Evolutionary conservation across 1,140 invertebrate genomes (phyloP), one percentile per base, ranked within the genome.

Genomic region (Orussus abietinus): DNA sequence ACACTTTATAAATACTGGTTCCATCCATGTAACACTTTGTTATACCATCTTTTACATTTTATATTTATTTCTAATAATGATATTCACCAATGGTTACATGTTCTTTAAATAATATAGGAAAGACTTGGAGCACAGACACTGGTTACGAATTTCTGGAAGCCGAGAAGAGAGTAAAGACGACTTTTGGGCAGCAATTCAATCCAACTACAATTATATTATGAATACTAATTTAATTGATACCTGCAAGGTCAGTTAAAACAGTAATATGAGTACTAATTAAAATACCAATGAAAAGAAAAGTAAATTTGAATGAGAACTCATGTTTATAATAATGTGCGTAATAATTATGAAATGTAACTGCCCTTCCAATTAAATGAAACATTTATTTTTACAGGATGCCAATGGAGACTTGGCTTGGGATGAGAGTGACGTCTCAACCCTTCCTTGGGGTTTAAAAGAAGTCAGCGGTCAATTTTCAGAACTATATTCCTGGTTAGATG

Each of bases 161-260:
- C 70, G 76, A 35, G 80, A 80, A 51, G 79, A 80, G 38, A 62
- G 77, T 47, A 81, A 82, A 69, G 84, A 92, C 73, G 90, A 92
- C 60, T 88, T 93, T 56, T 93, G 90, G 89, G 86, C 86, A 48
- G 83, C 89, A 29, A 81, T 93, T 55, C 84, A 88, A 56, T 82
- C 87, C 15, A 86, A 88, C 70, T 93, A 95, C 72, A 84, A 92
- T 65, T 95, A 90, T 67, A 88, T 95, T 58, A 93, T 95, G 90
- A 89, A 92, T 69, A 92, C 88, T 64, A 86, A 92, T 61, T 83
- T 94, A 42, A 88, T 93, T 45, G 89, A 92, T 60, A 85, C 83
- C 49, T 94, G 90, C 75, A 83, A 82, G 70, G 86, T 84, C 69
- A 59, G 26, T 45, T 2, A 12, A n/a, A n/a, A n/a, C n/a, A n/a